Percentiles rank a stretch among this genome's conserved stretches.
Evolutionary conservation across 2,888 invertebrate genomes (phyloP).

Genomic region (Euproctis similis): DNA sequence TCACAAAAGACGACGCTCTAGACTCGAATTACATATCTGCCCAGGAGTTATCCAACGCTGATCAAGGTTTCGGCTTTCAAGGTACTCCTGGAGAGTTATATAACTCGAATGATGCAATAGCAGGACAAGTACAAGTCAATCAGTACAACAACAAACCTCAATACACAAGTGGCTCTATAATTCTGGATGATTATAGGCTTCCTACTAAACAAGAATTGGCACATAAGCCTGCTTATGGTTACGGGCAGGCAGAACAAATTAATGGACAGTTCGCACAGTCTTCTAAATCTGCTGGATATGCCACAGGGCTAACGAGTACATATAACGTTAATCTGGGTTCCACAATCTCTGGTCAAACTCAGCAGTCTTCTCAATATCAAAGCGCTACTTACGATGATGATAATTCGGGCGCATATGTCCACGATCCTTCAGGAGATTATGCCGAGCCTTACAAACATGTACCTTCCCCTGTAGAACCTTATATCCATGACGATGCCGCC

Average conservation of each 20-base stretch:
- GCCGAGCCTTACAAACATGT: conserved; percentile 61
- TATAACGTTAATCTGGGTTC: conserved; percentile 14
- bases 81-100: conserved; percentile 18
- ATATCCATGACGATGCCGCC: conserved; percentile 42
- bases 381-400: conserved; percentile 40
- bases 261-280: conserved; percentile 4
- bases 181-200: conserved; percentile 62
- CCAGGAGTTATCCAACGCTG: conserved; percentile 45
- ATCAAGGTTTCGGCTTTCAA: conserved; percentile 26
- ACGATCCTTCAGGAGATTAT: conserved; percentile 63
- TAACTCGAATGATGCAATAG: conserved; percentile 24
- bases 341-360: conserved; percentile 10
- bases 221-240: conserved; percentile 13
- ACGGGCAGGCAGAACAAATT: conserved; percentile 4
- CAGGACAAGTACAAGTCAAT: conserved; percentile 52
- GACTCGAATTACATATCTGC: conserved; percentile 59
- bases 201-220: conserved; percentile 35
- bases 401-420: conserved; percentile 61
- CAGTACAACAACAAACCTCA: conserved; percentile 40
- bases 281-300: conserved; percentile 9
- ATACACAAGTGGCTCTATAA: conserved; percentile 60
- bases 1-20: conserved; percentile 44
- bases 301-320: conserved; percentile 4
- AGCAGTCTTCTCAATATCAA: conserved; percentile 29
- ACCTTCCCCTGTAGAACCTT: conserved; percentile 50